Evolutionary conservation across 2,113 vertebrate species (phyloP).

Genomic region (Rhadina sibilatrix): DNA sequence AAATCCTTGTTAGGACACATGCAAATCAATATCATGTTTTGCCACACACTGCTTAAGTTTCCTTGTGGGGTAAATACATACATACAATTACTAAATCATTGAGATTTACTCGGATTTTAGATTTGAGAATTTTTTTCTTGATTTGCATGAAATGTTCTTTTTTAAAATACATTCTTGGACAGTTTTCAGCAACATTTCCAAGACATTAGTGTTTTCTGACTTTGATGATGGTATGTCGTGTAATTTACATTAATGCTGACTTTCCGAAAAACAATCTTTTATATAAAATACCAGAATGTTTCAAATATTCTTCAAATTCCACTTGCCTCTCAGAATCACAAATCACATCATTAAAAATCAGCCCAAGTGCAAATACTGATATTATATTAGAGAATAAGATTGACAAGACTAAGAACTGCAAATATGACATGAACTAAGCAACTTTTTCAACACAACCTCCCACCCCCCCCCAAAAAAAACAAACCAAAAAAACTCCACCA

Average conservation of each 20-base stretch:
- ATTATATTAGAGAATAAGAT: neutral
- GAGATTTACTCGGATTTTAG: neutral
- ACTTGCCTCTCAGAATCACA: neutral
- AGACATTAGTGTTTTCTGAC: neutral
- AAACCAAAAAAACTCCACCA: neutral
- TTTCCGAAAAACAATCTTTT: neutral
- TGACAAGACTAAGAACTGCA: neutral
- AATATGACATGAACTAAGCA: neutral
- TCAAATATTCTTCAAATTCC: neutral
- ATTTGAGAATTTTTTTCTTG: neutral
- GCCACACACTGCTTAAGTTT: neutral
- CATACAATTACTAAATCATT: neutral
- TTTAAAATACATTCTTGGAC: neutral
- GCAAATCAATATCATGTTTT: neutral
- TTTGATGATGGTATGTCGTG: neutral
- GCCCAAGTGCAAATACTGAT: neutral
- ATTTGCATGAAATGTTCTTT: neutral
- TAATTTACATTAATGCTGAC: neutral
- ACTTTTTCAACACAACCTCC: too few relatives aligned
- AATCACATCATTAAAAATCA: slow-evolving; percentile 5
- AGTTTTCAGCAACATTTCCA: neutral
- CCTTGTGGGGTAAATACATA: neutral
- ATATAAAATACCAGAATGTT: neutral
- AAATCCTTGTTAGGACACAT: neutral
- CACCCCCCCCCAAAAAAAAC: too few relatives aligned